Conservation (phyloP, 2,888 invertebrate species). For the Diploptera punctata region DNA sequence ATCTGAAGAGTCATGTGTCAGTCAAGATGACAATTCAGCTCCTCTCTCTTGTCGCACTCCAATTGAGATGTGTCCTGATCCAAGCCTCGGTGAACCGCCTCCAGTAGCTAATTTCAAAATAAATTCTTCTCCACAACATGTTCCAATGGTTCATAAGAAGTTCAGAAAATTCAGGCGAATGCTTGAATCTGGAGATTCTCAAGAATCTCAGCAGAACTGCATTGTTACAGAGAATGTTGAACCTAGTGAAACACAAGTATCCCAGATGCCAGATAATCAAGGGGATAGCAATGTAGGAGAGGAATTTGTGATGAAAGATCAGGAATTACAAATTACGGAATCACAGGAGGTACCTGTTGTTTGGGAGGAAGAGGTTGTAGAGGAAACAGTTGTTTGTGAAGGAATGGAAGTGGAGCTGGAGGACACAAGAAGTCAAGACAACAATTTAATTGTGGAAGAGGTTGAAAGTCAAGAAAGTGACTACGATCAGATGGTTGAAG, state of each 20-base stretch:
- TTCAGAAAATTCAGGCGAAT: slow-evolving; percentile 21
- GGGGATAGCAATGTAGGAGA: slow-evolving; percentile 38
- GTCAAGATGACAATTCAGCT: slow-evolving; percentile 31
- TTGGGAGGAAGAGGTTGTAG: slow-evolving; percentile 53
- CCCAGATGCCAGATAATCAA: slow-evolving; percentile 40
- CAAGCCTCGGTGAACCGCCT: slow-evolving; percentile 28
- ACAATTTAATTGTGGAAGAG: slow-evolving; percentile 44
- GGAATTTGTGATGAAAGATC: slow-evolving; percentile 30
- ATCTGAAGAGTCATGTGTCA: slow-evolving; percentile 33
- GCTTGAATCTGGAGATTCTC: slow-evolving; percentile 5
- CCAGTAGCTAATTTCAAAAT: slow-evolving; percentile 46
- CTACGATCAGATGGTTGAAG: slow-evolving; percentile 26
- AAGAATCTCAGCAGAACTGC: slow-evolving; percentile 53
- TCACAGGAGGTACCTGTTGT: slow-evolving; percentile 38
- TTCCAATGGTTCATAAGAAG: slow-evolving; percentile 18
- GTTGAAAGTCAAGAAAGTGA: slow-evolving; percentile 42
- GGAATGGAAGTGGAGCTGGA: slow-evolving; percentile 52
- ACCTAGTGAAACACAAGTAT: slow-evolving; percentile 44
- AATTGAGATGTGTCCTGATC: slow-evolving; percentile 30
- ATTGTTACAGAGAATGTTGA: slow-evolving; percentile 56
- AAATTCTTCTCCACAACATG: slow-evolving; percentile 56
- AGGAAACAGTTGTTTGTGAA: slow-evolving; percentile 55
- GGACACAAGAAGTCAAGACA: slow-evolving; percentile 34
- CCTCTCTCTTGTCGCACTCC: slow-evolving; percentile 29
- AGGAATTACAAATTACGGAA: slow-evolving; percentile 26